A percentile compares a stretch with the other conserved stretches of the same genome.
Conservation (phyloP, 2,113 vertebrate species). For the Procavia capensis region DNA sequence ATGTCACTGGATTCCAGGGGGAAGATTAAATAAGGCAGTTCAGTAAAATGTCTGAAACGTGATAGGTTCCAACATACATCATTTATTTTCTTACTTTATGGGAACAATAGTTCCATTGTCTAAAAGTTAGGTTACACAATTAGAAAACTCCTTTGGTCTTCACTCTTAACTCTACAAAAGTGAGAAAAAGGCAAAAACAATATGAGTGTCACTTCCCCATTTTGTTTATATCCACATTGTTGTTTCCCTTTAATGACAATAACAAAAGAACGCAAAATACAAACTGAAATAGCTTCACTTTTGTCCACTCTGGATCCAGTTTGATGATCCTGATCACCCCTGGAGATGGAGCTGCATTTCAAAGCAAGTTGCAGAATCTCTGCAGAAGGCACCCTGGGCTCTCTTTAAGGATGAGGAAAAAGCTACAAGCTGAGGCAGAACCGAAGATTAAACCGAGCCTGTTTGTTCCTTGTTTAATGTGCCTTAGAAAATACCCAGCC, state of each 20-base stretch:
- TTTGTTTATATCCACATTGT: background rate
- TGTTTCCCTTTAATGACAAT: background rate
- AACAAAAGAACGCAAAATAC: background rate
- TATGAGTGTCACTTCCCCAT: conserved; percentile 37
- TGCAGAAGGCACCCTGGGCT: background rate
- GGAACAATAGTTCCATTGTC: background rate
- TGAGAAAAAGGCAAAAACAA: background rate
- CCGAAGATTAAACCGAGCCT: accelerated
- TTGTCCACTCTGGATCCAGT: background rate
- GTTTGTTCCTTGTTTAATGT: accelerated
- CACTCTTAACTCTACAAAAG: background rate
- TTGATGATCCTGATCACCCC: background rate
- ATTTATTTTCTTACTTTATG: background rate
- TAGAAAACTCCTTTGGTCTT: background rate
- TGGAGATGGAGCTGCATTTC: background rate
- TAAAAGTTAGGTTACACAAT: background rate
- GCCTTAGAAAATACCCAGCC: background rate
- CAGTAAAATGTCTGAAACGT: background rate
- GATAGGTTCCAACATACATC: background rate
- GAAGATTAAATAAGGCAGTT: background rate
- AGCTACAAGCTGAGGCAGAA: accelerated
- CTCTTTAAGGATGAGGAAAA: background rate
- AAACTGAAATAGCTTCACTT: background rate
- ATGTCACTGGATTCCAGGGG: background rate
- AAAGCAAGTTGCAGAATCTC: background rate